phyloP scores from a whole-genome alignment of 2,888 invertebrate genomes.

The Lampropteryx suffumata region DNA sequence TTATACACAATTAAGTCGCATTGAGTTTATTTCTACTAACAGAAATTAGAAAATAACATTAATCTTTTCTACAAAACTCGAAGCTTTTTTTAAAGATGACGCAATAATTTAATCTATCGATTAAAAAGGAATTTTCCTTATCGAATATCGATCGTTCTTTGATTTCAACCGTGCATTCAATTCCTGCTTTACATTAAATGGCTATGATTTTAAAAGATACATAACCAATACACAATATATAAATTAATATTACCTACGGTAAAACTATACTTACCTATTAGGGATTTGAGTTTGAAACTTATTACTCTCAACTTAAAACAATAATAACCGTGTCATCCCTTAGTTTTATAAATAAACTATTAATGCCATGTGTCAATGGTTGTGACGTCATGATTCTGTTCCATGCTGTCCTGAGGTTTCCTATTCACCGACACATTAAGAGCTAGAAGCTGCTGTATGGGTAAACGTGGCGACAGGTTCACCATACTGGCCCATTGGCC shows the following conservation, averaged over 20 bases:
- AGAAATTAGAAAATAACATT: too few species aligned
- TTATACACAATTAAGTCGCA: too few species aligned
- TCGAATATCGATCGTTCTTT: slow-evolving; percentile 15
- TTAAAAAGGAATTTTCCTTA: slow-evolving; percentile 13
- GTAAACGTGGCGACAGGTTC: slow-evolving; percentile 85
- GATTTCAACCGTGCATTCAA: not conserved
- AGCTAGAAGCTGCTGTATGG: slow-evolving; percentile 79
- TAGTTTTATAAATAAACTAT: not conserved
- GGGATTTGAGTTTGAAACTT: too few species aligned
- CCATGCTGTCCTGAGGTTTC: slow-evolving; percentile 76
- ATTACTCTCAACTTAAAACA: too few species aligned
- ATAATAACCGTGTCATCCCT: not conserved
- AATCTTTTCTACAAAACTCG: not conserved
- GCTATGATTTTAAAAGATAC: too few species aligned
- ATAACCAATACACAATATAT: too few species aligned
- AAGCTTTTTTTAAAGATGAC: slow-evolving; percentile 17
- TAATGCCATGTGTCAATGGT: slow-evolving; percentile 65
- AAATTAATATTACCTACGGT: too few species aligned
- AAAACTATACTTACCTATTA: too few species aligned
- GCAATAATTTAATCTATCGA: slow-evolving; percentile 14
- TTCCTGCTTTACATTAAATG: too few species aligned
- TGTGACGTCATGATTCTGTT: slow-evolving; percentile 70
- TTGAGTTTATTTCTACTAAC: too few species aligned
- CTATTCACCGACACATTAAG: slow-evolving; percentile 77
- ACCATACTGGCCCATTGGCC: slow-evolving; percentile 92